phyloP scores from a whole-genome alignment of 1,140 invertebrate species.

The Caenorhabditis elegans region DNA sequence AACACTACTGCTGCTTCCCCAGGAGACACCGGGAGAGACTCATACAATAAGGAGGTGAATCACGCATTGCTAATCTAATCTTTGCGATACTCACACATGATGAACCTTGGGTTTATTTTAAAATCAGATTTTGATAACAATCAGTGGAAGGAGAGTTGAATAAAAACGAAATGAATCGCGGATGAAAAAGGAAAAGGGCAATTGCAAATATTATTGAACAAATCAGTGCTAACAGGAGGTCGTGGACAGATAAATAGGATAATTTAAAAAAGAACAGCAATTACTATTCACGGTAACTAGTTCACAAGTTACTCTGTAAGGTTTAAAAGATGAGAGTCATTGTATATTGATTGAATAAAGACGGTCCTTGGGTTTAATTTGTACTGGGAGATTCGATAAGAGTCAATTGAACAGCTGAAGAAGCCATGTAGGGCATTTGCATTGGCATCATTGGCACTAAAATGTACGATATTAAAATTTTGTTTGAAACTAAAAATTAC shows the following conservation, averaged over 20 bases:
- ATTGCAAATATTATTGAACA: no score
- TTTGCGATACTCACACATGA: neutral
- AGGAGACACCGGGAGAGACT: neutral
- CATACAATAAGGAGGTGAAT: conserved; percentile 16
- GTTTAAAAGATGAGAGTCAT: neutral
- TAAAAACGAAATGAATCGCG: neutral
- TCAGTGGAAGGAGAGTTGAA: neutral
- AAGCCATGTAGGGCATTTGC: neutral
- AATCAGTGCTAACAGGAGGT: no score
- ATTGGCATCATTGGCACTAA: conserved; percentile 14
- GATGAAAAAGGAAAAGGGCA: neutral
- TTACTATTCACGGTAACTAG: no score
- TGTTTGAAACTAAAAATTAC: neutral
- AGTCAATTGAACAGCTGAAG: neutral
- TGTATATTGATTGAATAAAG: neutral
- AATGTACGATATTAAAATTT: neutral
- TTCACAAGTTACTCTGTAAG: no score
- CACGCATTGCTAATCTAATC: conserved; percentile 26
- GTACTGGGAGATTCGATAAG: neutral
- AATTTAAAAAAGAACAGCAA: no score
- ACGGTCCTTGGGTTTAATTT: neutral
- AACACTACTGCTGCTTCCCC: conserved; percentile 5
- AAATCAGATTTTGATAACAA: neutral
- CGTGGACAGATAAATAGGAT: no score
- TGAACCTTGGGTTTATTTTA: neutral